Percentiles rank a stretch among this genome's conserved stretches.
These are phyloP conservation scores for Mactra quadrangularis DNA, from an alignment of 1,140 invertebrate genomes.

Conservation along the genomic window DNA sequence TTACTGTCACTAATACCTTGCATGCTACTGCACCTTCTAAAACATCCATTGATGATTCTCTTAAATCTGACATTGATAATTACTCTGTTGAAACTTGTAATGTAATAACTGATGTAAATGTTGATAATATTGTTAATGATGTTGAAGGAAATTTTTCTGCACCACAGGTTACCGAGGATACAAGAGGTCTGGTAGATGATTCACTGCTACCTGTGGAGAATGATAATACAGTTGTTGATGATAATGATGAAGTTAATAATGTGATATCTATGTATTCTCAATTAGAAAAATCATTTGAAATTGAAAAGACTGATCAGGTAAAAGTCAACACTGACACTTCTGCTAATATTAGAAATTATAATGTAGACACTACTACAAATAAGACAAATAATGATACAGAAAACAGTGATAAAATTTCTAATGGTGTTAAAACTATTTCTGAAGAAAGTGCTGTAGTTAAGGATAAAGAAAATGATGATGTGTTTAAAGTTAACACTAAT, in stretches of 20 bases:
- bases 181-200: constrained; percentile 31
- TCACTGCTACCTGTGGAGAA: not conserved
- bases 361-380: constrained; percentile 13
- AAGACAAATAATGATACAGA: constrained; percentile 14
- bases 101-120: too few relatives aligned
- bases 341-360: constrained; percentile 1
- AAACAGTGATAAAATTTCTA: not conserved
- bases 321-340: too few relatives aligned
- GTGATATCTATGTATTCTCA: constrained; percentile 57
- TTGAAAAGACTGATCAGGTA: too few relatives aligned
- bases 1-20: not conserved
- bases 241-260: constrained; percentile 26
- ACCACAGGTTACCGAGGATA: constrained; percentile 40
- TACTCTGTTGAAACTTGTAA: not conserved
- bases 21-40: constrained; percentile 23
- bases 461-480: not conserved
- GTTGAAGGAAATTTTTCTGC: constrained; percentile 20
- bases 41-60: not conserved
- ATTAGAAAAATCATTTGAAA: constrained; percentile 45
- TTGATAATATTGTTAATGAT: not conserved
- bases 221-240: not conserved
- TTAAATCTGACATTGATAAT: not conserved
- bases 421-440: not conserved
- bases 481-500: too few relatives aligned
- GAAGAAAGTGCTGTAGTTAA: not conserved